Evolutionary conservation across 1,140 invertebrate species (phyloP).

Genomic region (Aphis gossypii): DNA sequence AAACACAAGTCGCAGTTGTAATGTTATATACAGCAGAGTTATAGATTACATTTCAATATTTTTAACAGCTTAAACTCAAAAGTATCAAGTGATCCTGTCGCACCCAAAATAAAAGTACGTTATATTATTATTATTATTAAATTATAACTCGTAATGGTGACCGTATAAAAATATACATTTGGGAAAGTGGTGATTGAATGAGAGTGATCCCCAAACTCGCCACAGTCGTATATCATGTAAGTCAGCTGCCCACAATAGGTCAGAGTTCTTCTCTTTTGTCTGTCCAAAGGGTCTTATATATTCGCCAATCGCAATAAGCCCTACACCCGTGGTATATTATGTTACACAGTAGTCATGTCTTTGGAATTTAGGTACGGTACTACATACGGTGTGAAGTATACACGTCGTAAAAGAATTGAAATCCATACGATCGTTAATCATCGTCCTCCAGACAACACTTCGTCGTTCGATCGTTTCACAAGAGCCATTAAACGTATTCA

Average conservation of each 20-base stretch:
- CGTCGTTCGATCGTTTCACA: constrained; percentile 16
- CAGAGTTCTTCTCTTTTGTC: constrained; percentile 48
- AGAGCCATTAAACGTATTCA: constrained; percentile 12
- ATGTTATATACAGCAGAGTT: neutral
- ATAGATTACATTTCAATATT: neutral
- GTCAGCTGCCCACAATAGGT: constrained; percentile 51
- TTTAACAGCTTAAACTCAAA: neutral
- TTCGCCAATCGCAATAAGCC: neutral
- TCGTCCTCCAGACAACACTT: neutral
- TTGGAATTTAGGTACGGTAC: constrained; percentile 30
- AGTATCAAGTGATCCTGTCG: neutral
- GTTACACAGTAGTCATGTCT: constrained; percentile 39
- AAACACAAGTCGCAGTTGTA: no score
- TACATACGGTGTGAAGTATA: constrained; percentile 27
- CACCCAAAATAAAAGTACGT: neutral
- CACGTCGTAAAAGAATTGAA: constrained; percentile 43
- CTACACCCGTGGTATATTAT: constrained; percentile 8
- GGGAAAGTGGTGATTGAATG: constrained; percentile 16
- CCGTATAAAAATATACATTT: constrained; percentile 35
- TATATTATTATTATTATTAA: constrained; percentile 17
- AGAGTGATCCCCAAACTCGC: constrained; percentile 41
- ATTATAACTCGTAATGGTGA: neutral
- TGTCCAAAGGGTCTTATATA: constrained; percentile 16
- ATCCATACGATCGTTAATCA: constrained; percentile 43
- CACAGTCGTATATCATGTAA: neutral